Base-by-base conservation (phyloP, 30 jellyfish, hydroid and myxozoan genomes). In the Catostylus mosaicus region DNA sequence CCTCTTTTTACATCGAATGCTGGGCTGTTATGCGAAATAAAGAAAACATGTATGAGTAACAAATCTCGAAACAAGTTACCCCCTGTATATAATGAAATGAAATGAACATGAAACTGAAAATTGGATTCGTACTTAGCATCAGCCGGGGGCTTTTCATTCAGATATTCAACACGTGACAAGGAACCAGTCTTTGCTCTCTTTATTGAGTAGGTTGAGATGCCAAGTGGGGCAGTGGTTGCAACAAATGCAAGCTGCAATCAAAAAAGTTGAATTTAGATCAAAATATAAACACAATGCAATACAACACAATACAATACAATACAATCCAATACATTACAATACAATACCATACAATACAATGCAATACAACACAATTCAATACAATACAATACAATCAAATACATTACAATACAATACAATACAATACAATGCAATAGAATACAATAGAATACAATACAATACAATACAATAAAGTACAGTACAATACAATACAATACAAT, bases 221-320 rank as follows among this genome's bases (percentile, higher is more conserved):
- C 97, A 46, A 89, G 89, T 0, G 97, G 84, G 1, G 92, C 96
- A 0, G 79, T 89, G 30, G 87, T 63, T n/a, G 95, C 95, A 36
- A 75, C 84, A 52, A 89, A 89, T 1, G 96, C 40, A 8, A 89
- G 88, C 88, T 79, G 51, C 26, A 66, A 66, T n/a, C 20, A 45
- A 64, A 23, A 47, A 19, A n/a, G n/a, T n/a, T n/a, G n/a, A n/a
- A n/a, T n/a, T n/a, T n/a, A n/a, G n/a, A n/a, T n/a, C n/a, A n/a
- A n/a, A 30, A 3, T 6, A 11, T 31, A 26, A n/a, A n/a, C n/a
- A n/a, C n/a, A n/a, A 19, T 46, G 60, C 60, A 46, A 46, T 9
- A 46, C 60, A 11, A 46, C 60, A 46, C 19, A 19, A 19, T 46
- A 9, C 11, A 19, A n/a, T n/a, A n/a, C n/a, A n/a, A n/a, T n/a